These are phyloP conservation scores for Psittacus erithacus DNA, from an alignment of 2,113 vertebrate species.

Conservation along the genomic window DNA sequence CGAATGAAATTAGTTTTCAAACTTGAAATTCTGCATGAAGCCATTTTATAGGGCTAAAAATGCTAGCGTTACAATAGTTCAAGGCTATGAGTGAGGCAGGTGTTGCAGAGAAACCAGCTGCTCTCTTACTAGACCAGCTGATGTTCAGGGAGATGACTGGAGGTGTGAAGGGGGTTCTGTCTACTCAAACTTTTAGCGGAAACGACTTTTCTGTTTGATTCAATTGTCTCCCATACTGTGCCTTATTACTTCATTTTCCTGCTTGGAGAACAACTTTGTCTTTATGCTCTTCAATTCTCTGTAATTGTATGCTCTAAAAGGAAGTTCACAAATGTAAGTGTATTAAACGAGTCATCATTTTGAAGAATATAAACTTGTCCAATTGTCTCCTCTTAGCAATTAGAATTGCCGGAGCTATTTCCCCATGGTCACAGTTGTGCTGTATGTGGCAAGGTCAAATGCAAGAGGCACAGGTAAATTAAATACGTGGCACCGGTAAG, in stretches of 20 bases:
- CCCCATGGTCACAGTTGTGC: conserved; percentile 91
- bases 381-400: conserved; percentile 64
- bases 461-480: conserved; percentile 90
- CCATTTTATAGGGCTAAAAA: background rate
- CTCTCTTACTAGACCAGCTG: background rate
- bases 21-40: background rate
- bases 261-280: background rate
- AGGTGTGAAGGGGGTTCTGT: background rate
- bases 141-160: fast-evolving
- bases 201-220: fast-evolving
- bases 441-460: conserved; percentile 93
- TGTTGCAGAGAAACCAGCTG: background rate
- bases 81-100: background rate
- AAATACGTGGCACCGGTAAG: background rate
- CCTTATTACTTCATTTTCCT: background rate
- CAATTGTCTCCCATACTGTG: background rate
- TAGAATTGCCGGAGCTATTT: conserved; percentile 87
- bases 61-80: fast-evolving
- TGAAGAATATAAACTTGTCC: background rate
- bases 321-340: fast-evolving
- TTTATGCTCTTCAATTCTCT: background rate
- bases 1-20: background rate
- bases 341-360: background rate
- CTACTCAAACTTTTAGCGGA: background rate
- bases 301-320: fast-evolving